Percentiles rank a stretch among this genome's conserved stretches.
These are phyloP conservation scores for Kryphioiulus occultus DNA, from an alignment of 2,888 invertebrate genomes.

Conservation along the genomic window DNA sequence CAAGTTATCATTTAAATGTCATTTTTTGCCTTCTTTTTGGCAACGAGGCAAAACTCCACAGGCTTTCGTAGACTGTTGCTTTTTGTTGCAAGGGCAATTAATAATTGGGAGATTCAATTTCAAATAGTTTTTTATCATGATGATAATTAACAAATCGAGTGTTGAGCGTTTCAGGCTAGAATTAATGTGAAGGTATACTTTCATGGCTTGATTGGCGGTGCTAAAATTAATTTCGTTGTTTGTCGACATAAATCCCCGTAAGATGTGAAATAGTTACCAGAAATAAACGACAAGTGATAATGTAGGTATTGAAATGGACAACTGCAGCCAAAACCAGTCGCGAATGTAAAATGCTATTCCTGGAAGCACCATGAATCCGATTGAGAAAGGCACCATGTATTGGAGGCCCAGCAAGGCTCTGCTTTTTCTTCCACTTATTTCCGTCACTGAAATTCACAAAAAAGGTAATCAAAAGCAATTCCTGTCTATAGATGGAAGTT, in stretches of 20 bases:
- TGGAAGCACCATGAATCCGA: conserved; percentile 77
- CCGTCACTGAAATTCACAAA: conserved; percentile 68
- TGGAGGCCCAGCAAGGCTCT: conserved; percentile 81
- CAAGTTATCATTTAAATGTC: conserved; percentile 36
- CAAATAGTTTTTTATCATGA: no score
- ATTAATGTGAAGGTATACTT: no score
- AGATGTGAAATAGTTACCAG: conserved; percentile 46
- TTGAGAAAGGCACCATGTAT: conserved; percentile 79
- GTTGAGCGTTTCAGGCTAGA: no score
- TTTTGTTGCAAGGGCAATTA: background rate
- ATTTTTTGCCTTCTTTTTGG: background rate
- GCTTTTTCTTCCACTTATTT: conserved; percentile 81
- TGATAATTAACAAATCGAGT: conserved; percentile 18
- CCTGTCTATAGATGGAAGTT: no score
- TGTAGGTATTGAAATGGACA: conserved; percentile 77
- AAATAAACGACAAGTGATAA: conserved; percentile 73
- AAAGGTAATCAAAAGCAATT: no score
- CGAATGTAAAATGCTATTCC: conserved; percentile 75
- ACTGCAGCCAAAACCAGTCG: conserved; percentile 76
- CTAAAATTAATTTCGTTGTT: background rate
- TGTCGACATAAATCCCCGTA: conserved; percentile 13
- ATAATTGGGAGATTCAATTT: background rate
- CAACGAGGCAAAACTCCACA: background rate
- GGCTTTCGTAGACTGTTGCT: background rate
- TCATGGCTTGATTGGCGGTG: no score